phyloP scores from a whole-genome alignment of 2,888 invertebrate species.

The Drosophila recens region DNA sequence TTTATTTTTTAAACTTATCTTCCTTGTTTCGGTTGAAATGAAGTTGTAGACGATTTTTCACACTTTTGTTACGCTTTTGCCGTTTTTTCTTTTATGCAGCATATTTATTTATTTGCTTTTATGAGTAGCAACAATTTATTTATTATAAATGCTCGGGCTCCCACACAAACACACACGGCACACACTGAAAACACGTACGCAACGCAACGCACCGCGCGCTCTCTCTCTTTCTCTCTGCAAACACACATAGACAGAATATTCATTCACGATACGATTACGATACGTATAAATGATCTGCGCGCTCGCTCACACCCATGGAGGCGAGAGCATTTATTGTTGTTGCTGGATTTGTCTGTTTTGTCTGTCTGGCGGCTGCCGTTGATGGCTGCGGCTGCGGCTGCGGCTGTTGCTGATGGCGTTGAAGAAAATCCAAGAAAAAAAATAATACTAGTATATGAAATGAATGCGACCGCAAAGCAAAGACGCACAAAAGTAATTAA shows the following conservation, averaged over 20 bases:
- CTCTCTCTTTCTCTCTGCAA: conserved; percentile 42
- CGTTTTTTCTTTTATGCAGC: conserved; percentile 53
- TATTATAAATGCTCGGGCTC: conserved; percentile 69
- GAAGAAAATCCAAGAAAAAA: conserved; percentile 71
- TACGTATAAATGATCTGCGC: conserved; percentile 68
- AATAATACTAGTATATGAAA: conserved; percentile 73
- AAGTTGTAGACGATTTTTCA: conserved; percentile 50
- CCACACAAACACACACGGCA: conserved; percentile 45
- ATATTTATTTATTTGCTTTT: conserved; percentile 66
- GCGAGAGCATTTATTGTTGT: conserved; percentile 44
- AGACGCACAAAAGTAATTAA: conserved; percentile 75
- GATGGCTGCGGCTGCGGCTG: conserved; percentile 49
- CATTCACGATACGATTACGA: conserved; percentile 77
- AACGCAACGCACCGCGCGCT: conserved; percentile 54
- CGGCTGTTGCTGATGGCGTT: conserved; percentile 27
- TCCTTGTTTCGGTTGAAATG: conserved; percentile 19
- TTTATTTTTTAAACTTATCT: conserved; percentile 31
- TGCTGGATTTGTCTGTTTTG: conserved; percentile 46
- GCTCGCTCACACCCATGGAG: conserved; percentile 70
- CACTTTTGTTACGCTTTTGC: conserved; percentile 64
- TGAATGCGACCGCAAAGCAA: conserved; percentile 72
- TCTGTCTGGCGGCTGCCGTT: conserved; percentile 31
- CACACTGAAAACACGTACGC: conserved; percentile 54
- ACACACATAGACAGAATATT: conserved; percentile 72
- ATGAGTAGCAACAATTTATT: conserved; percentile 64